phyloP scores from a whole-genome alignment of 1,140 invertebrate genomes.

The Brachionus plicatilis region DNA sequence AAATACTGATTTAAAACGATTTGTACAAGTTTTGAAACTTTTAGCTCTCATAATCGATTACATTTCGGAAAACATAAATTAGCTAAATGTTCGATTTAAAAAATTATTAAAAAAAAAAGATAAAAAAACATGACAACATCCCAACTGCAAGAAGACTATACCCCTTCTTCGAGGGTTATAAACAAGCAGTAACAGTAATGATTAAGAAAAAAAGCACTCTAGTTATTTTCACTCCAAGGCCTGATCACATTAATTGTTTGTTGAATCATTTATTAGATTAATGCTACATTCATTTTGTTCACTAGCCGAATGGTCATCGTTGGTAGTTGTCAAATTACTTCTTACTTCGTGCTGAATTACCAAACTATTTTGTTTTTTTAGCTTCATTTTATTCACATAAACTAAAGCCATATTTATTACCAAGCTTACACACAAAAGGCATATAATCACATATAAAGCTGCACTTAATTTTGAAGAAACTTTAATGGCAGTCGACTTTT shows the following conservation, averaged over 20 bases:
- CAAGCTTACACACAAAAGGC: constrained; percentile 21
- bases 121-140: neutral
- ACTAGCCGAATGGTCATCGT: neutral
- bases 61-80: neutral
- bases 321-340: neutral
- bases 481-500: neutral
- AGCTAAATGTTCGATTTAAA: neutral
- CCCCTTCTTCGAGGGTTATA: neutral
- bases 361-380: neutral
- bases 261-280: neutral
- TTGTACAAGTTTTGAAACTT: neutral
- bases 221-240: neutral
- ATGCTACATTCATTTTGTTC: constrained; percentile 4
- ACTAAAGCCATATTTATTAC: constrained; percentile 24
- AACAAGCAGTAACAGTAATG: neutral
- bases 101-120: neutral
- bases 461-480: neutral
- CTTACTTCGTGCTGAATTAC: constrained; percentile 14
- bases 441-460: constrained; percentile 31
- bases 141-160: neutral
- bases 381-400: constrained; percentile 24
- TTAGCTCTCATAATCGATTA: neutral
- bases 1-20: neutral
- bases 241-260: neutral
- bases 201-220: neutral